Base-by-base conservation (phyloP, 2,113 vertebrate species). In the Dasypus novemcinctus region DNA sequence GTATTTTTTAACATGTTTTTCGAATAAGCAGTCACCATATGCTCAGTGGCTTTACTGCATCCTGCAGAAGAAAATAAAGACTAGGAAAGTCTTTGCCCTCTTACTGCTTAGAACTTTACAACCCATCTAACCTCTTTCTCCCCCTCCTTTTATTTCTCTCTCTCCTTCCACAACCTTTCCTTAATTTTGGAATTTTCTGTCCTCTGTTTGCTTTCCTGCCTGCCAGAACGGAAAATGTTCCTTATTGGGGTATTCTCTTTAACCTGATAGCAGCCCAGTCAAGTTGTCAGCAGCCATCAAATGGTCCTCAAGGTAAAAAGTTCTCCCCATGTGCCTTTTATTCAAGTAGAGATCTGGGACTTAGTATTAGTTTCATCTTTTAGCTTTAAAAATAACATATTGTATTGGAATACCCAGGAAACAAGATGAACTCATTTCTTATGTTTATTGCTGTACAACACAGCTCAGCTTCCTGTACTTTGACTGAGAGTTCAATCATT, bases 1-100 rank as follows among this genome's bases (percentile, higher is more conserved):
- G n/a, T n/a, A 64, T 79, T 96, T 87, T 25, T 49, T 49, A 14
- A 68, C n/a, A 83, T 92, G 29, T 38, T 94, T 95, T 74, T 18
- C 61, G 61, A 83, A 57, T 5, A 61, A 94, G 68, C 46, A 43
- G 7, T 63, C 33, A 68, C 36, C 41, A 17, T 38, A 61, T 18
- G 25, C 49, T 87, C n/a, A 36, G 17, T 31, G 71, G 31, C 33
- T 36, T 68, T n/a, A 41, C 5, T 83, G 7, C 7, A 25, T 61
- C 31, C 49, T 46, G 10, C 31, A 64, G 10, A 8, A 61, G 23
- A 29, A 93, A 25, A 74, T 33, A 49, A 64, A 78, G 36, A 69
- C 10, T 36, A 64, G 33, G 10, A 41, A 68, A 41, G 27, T 23
- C 59, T 76, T 79, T 80, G 31, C 12, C 23, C 20, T 76, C 33